Base-by-base conservation (phyloP, 2,113 vertebrate genomes). In the Leptobrachium ailaonicum region DNA sequence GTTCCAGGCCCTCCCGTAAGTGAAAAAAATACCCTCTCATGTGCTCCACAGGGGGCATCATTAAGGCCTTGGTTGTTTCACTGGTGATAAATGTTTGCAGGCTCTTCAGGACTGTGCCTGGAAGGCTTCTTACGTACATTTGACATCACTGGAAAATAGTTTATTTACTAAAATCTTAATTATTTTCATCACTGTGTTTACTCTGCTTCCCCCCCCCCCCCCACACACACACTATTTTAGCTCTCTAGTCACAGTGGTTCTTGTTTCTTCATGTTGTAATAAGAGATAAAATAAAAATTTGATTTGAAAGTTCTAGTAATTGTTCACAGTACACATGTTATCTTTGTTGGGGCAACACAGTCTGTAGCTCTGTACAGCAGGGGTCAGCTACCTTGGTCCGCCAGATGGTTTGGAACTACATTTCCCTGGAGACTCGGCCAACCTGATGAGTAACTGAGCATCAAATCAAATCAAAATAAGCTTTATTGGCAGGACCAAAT, bases 161-260 rank as follows among this genome's bases (percentile, higher is more conserved):
- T 80, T 80, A 73, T 80, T 80, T 80, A 80, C 77, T 67, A 67
- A 71, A 43, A 80, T 20, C 56, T 80, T 66, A 60, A 80, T 73
- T 80, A 45, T 14, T 80, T 80, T 66, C 63, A 63, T 45, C 14
- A 6, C 56, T 66, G 62, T 56, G 20, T 32, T 32, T 32, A 32
- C 20, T 32, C 20, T 32, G 20, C 20, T 32, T 32, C 20, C 1
- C 60, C 32, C 12, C 42, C 45, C 3, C 6, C 72, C 71, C 66
- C 77, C 60, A 60, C 68, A 66, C 71, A 45, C 62, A 60, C 68
- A 66, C 62, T 66, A 45, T 80, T 45, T 47, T 62, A 64, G 47
- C 70, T 73, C 32, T 64, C 13, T 64, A 32, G 20, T 32, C 20
- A 32, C 20, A 32, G 20, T 32, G 20, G 20, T 32, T 32, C 20